phyloP scores from a whole-genome alignment of 1,140 invertebrate genomes.

The Macrobrachium nipponense region DNA sequence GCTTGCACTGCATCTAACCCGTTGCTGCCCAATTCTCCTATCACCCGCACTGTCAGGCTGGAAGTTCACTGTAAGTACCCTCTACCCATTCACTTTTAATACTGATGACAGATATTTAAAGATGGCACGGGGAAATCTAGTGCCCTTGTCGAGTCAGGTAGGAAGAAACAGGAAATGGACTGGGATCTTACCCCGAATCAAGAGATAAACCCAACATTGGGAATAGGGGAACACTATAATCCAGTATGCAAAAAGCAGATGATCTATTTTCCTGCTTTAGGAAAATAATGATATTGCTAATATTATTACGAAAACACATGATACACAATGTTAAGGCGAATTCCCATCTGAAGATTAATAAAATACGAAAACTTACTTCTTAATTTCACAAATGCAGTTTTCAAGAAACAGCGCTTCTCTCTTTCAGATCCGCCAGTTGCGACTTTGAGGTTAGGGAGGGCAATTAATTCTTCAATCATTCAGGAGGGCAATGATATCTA shows the following conservation, averaged over 20 bases:
- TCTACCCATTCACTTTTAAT: constrained; percentile 26
- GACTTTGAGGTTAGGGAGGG: constrained; percentile 81
- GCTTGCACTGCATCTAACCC: constrained; percentile 45
- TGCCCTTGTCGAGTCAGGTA: no score
- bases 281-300: no score
- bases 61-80: constrained; percentile 36
- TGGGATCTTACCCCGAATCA: no score
- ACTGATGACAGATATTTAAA: neutral
- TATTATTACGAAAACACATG: neutral
- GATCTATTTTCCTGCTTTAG: no score
- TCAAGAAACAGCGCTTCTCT: neutral
- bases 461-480: constrained; percentile 87
- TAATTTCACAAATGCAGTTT: neutral
- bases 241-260: no score
- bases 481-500: constrained; percentile 91
- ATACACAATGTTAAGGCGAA: neutral
- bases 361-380: no score
- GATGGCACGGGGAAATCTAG: neutral
- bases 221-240: no score
- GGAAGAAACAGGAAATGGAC: no score
- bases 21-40: neutral
- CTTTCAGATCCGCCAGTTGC: constrained; percentile 81
- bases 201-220: no score
- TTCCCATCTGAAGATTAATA: no score
- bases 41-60: constrained; percentile 27